Conservation (phyloP, 2,797 vertebrate genomes). For the Scolopax rusticola region DNA sequence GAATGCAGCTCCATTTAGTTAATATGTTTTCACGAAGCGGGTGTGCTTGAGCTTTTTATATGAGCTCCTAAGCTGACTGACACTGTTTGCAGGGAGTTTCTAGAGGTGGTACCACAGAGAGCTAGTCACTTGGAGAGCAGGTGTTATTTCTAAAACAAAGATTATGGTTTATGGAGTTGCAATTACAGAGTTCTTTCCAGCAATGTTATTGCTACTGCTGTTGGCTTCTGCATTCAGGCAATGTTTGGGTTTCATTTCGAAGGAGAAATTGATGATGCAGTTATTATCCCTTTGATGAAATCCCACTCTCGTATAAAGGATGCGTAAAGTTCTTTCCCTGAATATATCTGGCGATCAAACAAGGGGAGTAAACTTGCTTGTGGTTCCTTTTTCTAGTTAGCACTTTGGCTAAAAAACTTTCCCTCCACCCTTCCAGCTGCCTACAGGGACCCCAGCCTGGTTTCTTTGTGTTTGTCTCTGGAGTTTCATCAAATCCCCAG, state of each 20-base stretch:
- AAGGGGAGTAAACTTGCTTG: background rate
- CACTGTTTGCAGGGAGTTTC: background rate
- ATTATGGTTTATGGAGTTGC: constrained; percentile 50
- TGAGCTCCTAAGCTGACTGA: background rate
- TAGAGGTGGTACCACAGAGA: background rate
- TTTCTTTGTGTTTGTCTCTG: background rate
- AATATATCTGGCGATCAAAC: background rate
- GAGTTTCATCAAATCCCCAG: background rate
- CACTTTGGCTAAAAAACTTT: background rate
- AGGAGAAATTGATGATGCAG: constrained; percentile 57
- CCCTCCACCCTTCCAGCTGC: background rate
- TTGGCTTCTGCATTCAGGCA: constrained; percentile 32
- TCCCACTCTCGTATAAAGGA: background rate
- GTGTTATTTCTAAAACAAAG: constrained; percentile 68
- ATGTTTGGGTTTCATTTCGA: constrained; percentile 53
- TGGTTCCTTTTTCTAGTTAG: constrained; percentile 15
- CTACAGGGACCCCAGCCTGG: background rate
- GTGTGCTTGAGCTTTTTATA: constrained; percentile 30
- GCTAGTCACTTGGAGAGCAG: constrained; percentile 51
- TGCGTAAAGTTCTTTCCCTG: constrained; percentile 31
- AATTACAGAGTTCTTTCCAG: constrained; percentile 43
- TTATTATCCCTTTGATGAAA: constrained; percentile 56
- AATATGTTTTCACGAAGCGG: constrained; percentile 11
- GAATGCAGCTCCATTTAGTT: constrained; percentile 49
- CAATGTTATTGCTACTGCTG: constrained; percentile 13